Conservation (phyloP, 2,888 invertebrate species). For the Nephrotoma flavescens region DNA sequence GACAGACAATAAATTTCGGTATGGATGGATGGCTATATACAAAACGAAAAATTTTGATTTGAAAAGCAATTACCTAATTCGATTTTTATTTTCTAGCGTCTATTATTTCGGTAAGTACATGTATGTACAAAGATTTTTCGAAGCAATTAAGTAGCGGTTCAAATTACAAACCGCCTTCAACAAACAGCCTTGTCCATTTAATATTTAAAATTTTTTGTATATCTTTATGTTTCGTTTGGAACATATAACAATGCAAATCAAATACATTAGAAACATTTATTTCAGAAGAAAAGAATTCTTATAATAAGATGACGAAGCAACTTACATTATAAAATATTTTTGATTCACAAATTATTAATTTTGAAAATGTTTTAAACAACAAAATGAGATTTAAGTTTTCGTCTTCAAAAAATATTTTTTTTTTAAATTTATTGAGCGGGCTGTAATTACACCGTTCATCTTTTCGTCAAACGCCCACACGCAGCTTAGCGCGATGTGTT, state of each 20-base stretch:
- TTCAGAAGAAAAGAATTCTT: not conserved
- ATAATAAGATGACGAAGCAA: not conserved
- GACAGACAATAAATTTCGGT: not conserved
- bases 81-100: not conserved
- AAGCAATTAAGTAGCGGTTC: conserved; percentile 4
- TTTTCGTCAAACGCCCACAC: not conserved
- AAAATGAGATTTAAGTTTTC: not conserved
- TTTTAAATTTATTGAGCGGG: not conserved
- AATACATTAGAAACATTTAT: not conserved
- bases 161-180: conserved; percentile 3
- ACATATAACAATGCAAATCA: not conserved
- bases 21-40: not conserved
- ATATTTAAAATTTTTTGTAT: not conserved
- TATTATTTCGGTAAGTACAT: not conserved
- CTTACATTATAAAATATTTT: not conserved
- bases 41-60: not conserved
- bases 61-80: not conserved
- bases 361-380: not conserved
- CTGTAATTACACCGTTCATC: not conserved
- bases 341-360: not conserved
- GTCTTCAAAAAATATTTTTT: not conserved
- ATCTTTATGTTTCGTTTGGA: not conserved
- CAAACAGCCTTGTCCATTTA: conserved; percentile 2
- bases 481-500: not conserved
- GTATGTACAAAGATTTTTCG: not conserved